Base-by-base conservation (phyloP, 2,888 invertebrate species). In the Petrophora chlorosata region DNA sequence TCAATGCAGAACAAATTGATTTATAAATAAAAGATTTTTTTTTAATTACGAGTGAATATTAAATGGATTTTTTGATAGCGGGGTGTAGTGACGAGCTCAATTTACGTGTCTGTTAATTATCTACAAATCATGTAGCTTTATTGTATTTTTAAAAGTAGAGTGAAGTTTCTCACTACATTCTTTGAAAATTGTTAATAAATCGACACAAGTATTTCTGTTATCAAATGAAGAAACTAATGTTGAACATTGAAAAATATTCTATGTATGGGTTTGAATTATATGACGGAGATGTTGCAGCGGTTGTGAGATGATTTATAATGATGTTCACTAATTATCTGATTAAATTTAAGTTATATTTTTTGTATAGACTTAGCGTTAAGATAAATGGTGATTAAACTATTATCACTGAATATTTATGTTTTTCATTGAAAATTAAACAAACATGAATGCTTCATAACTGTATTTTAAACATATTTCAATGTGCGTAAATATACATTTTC, bases 231-330 rank as follows among this genome's bases (percentile, higher is more conserved):
- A 59, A 73, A 70, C 56, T 67, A 65, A 75, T 79, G 81, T 83
- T 83, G 76, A 76, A 69, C 69, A 72, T 76, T 79, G 70, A 74
- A 73, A n/a, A 82, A 56, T 81, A 78, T 79, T 83, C 70, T 82
- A 79, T 83, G 77, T 65, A 76, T 74, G 74, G 79, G 76, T 81
- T 82, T 73, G 82, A 76, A 76, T 76, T 82, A 73, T 82, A 81
- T 81, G 76, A 73, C 58, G 78, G 73, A 74, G 69, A 79, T 84
- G 89, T 90, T 90, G 89, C 85, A 80, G 88, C 76, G 89, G 90
- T 90, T 90, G 90, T 90, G 90, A 90, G 87, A 88, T 85, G 88
- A 86, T 89, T 82, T 88, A 88, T 88, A 80, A 79, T 79, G 75
- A 87, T 85, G 87, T 88, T 89, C 85, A 87, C 84, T 88, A 88